These are phyloP conservation scores for Anthophora plumipes DNA, from an alignment of 2,888 invertebrate species.

Conservation along the genomic window DNA sequence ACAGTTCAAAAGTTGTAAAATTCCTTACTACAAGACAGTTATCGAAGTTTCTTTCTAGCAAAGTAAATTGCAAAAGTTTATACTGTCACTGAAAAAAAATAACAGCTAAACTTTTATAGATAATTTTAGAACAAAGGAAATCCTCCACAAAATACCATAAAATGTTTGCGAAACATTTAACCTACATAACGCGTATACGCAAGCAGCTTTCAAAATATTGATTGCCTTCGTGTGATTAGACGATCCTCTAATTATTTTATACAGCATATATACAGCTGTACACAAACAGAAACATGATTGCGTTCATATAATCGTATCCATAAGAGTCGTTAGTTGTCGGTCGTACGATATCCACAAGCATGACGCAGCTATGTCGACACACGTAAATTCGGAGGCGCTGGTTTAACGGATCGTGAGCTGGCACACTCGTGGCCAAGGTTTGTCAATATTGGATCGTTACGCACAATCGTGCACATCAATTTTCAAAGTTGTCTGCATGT, in stretches of 20 bases:
- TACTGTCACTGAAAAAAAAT: too few relatives aligned
- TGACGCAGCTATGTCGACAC: conserved; percentile 38
- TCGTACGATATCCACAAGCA: conserved; percentile 32
- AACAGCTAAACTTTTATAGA: neutral
- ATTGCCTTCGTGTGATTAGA: neutral
- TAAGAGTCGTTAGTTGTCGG: conserved; percentile 5
- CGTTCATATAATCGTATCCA: conserved; percentile 23
- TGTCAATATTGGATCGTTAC: conserved; percentile 59
- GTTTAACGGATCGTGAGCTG: conserved; percentile 49
- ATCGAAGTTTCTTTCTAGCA: too few relatives aligned
- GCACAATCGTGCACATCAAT: conserved; percentile 38
- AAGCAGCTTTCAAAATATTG: neutral
- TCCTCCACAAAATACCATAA: too few relatives aligned
- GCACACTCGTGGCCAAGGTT: conserved; percentile 36
- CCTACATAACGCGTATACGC: too few relatives aligned
- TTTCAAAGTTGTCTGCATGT: conserved; percentile 39
- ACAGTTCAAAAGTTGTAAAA: too few relatives aligned
- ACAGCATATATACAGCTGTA: neutral
- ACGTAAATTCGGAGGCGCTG: conserved; percentile 55
- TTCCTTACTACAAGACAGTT: too few relatives aligned
- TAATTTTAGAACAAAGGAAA: neutral
- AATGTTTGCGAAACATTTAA: neutral
- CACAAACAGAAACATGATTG: conserved; percentile 10
- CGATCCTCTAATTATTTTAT: neutral
- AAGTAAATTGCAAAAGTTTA: too few relatives aligned